A percentile compares a stretch with the other conserved stretches of the same genome.
These are phyloP conservation scores for Phaenicophaeus curvirostris DNA, from an alignment of 2,797 vertebrate species.

Conservation along the genomic window DNA sequence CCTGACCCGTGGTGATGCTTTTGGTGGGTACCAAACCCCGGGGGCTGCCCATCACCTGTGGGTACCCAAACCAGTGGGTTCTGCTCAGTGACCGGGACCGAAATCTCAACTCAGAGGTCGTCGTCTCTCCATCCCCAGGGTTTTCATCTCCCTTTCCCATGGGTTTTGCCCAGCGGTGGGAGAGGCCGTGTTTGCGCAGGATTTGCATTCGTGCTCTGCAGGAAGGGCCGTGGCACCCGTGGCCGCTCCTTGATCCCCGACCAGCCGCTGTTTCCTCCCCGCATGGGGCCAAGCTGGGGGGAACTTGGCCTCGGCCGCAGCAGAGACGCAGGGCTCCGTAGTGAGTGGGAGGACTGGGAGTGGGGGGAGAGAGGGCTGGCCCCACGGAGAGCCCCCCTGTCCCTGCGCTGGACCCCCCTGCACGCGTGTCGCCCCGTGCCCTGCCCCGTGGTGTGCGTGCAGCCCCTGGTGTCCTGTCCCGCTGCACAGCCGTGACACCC, in stretches of 20 bases:
- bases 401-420: too few species aligned
- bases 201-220: slow-evolving; percentile 32
- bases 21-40: rapidly evolving
- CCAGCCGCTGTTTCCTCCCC: not conserved
- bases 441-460: not conserved
- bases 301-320: rapidly evolving
- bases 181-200: slow-evolving; percentile 6
- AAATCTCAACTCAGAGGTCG: rapidly evolving
- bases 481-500: not conserved
- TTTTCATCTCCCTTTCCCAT: not conserved
- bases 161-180: not conserved
- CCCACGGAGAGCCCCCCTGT: not conserved
- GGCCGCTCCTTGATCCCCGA: not conserved
- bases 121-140: rapidly evolving
- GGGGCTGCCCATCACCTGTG: not conserved
- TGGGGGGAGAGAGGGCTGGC: not conserved
- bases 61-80: not conserved
- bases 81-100: too few species aligned
- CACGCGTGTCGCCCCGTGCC: too few species aligned
- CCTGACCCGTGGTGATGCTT: rapidly evolving
- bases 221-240: slow-evolving; percentile 23
- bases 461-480: not conserved
- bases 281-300: rapidly evolving
- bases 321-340: not conserved
- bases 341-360: not conserved